phyloP scores from a whole-genome alignment of 2,888 invertebrate genomes.

The Sycophila texana region DNA sequence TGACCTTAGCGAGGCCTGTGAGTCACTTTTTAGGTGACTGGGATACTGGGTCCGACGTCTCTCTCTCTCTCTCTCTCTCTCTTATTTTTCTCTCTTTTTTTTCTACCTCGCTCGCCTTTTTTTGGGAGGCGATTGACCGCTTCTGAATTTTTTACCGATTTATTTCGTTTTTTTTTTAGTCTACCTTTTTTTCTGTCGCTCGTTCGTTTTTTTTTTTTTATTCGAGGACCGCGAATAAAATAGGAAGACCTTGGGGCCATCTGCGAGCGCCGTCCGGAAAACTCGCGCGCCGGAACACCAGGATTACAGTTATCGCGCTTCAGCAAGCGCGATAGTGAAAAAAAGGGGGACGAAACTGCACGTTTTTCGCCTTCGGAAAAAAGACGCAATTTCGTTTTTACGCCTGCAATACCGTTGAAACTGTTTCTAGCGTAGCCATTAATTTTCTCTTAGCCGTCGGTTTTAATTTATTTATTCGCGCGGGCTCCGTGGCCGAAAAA shows the following conservation, averaged over 20 bases:
- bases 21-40: background rate
- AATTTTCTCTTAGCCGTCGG: constrained; percentile 8
- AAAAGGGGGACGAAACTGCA: background rate
- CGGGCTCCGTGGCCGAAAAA: background rate
- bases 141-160: too few relatives aligned
- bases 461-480: background rate
- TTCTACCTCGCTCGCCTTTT: too few relatives aligned
- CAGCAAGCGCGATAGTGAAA: background rate
- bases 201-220: too few relatives aligned
- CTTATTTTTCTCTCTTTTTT: too few relatives aligned
- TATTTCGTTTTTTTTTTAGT: too few relatives aligned
- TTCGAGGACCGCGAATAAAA: too few relatives aligned
- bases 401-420: constrained; percentile 9
- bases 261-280: too few relatives aligned
- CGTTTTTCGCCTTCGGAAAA: constrained; percentile 11
- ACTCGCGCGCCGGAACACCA: background rate
- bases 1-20: background rate
- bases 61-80: too few relatives aligned
- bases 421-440: constrained; percentile 1
- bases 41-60: too few relatives aligned
- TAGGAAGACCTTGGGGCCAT: too few relatives aligned
- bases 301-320: constrained; percentile 10
- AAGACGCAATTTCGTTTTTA: constrained; percentile 6
- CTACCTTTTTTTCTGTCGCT: too few relatives aligned
- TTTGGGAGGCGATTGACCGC: too few relatives aligned